These are phyloP conservation scores for Xylota segnis DNA, from an alignment of 2,888 invertebrate species.

Conservation along the genomic window DNA sequence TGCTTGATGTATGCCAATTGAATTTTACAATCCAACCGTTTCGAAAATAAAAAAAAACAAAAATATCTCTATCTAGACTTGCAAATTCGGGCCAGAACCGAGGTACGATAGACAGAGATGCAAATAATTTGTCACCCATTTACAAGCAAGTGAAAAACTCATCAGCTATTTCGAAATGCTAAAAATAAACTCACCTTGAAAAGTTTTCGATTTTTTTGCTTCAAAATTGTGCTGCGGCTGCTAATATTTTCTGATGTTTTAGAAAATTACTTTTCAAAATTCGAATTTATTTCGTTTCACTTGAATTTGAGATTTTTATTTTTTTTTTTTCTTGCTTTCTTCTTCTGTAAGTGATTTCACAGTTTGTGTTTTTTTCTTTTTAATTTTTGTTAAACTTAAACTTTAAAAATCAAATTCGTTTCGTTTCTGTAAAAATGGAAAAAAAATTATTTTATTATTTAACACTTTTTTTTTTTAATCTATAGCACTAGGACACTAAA, in stretches of 20 bases:
- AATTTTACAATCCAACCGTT: slow-evolving; percentile 46
- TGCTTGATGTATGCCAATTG: slow-evolving; percentile 60
- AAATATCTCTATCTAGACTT: slow-evolving; percentile 51
- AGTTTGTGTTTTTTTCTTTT: slow-evolving; percentile 50
- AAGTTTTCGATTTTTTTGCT: slow-evolving; percentile 82
- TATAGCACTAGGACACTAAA: slow-evolving; percentile 14
- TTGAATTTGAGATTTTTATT: slow-evolving; percentile 34
- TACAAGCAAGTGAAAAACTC: slow-evolving; percentile 77
- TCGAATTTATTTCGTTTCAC: slow-evolving; percentile 72
- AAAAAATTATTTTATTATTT: slow-evolving; percentile 54
- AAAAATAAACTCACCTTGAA: slow-evolving; percentile 85
- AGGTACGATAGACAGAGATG: slow-evolving; percentile 54
- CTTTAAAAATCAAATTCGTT: slow-evolving; percentile 69
- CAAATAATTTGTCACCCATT: slow-evolving; percentile 79
- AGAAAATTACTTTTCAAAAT: slow-evolving; percentile 68
- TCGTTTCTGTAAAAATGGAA: slow-evolving; percentile 71
- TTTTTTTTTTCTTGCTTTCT: slow-evolving; percentile 12
- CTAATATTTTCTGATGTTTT: slow-evolving; percentile 63
- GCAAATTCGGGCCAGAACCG: slow-evolving; percentile 51
- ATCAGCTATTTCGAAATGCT: slow-evolving; percentile 82
- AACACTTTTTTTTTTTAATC: slow-evolving; percentile 55
- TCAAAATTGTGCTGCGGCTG: slow-evolving; percentile 72
- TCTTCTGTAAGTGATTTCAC: slow-evolving; percentile 44
- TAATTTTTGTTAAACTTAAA: slow-evolving; percentile 44
- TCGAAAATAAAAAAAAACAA: slow-evolving; percentile 20